phyloP scores from a whole-genome alignment of 2,113 vertebrate species.

The Oostethus manadensis region DNA sequence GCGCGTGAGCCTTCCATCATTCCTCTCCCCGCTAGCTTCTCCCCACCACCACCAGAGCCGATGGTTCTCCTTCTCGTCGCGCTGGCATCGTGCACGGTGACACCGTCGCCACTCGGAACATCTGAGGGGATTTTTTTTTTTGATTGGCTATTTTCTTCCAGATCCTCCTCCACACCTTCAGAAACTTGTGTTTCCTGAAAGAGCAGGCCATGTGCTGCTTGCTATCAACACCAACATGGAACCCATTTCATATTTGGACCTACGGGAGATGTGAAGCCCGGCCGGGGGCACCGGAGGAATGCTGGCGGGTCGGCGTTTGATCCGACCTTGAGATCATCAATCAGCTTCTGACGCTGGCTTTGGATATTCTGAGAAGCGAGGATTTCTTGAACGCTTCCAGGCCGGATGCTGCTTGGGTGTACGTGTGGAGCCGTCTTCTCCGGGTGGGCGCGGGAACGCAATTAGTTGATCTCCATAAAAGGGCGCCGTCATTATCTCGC shows the following conservation, averaged over 20 bases:
- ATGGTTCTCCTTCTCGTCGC: conserved; percentile 19
- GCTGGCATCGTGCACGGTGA: conserved; percentile 18
- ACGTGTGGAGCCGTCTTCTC: too few relatives aligned
- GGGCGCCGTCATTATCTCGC: too few relatives aligned
- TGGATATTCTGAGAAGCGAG: not conserved
- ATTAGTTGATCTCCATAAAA: too few relatives aligned
- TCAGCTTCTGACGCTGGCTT: not conserved
- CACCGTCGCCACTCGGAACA: conserved; percentile 29
- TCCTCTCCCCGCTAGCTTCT: conserved; percentile 31
- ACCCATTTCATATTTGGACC: not conserved
- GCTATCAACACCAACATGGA: not conserved
- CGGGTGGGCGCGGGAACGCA: too few relatives aligned
- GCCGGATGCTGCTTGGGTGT: too few relatives aligned
- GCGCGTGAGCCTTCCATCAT: conserved; percentile 71
- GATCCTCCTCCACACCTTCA: conserved; percentile 9
- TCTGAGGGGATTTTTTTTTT: conserved; percentile 33
- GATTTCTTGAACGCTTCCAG: not conserved
- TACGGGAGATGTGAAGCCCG: too few relatives aligned
- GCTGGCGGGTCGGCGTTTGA: not conserved
- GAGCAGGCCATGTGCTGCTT: not conserved
- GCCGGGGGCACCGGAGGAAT: not conserved
- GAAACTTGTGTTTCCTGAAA: not conserved
- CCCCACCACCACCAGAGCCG: not conserved
- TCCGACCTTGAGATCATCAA: not conserved
- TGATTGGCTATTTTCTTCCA: conserved; percentile 43